Base-by-base conservation (phyloP, 2,797 vertebrate genomes). In the Halcyon leucocephala region DNA sequence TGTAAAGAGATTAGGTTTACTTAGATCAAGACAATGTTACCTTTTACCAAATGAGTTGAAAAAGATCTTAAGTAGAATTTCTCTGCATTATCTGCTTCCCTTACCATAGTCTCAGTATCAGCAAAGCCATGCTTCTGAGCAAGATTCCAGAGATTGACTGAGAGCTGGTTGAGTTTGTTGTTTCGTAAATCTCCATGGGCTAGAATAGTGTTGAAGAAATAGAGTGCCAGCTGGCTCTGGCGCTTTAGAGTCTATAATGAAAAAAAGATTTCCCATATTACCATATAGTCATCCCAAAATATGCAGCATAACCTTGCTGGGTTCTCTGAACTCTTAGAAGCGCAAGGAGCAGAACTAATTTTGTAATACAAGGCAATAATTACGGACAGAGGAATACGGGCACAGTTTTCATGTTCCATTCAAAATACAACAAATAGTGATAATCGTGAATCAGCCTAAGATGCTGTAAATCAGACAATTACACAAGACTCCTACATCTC, bases 121-220 rank as follows among this genome's bases (percentile, higher is more conserved):
- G 98, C 98, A 97, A 98, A 98, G 90, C 99, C 99, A 0, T 99
- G 99, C 87, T 99, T 99, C 98, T 99, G 99, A 76, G 99, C 98
- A 64, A 99, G 98, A 90, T 99, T 99, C 99, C 99, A 99, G 94
- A 99, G 98, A 89, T 98, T 99, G 87, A 99, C 98, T 0, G 98
- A 97, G 24, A 99, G 98, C 97, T 99, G 99, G 96, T 99, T 99
- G 79, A 99, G 98, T 94, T 99, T 99, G 97, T 99, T 99, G 98
- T 99, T 99, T 18, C 99, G 97, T 58, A 99, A 98, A 95, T 99
- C 99, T 5, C 99, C 99, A 0, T 99, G 99, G 86, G 99, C 98
- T 96, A 99, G 46, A 87, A 99, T 98, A 76, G 98, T 98, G 18
- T 98, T 98, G 31, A 99, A 99, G 94, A 99, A 98, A 42, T 98